phyloP scores from a whole-genome alignment of 2,797 vertebrate genomes.

The Lutjanus argentimaculatus region DNA sequence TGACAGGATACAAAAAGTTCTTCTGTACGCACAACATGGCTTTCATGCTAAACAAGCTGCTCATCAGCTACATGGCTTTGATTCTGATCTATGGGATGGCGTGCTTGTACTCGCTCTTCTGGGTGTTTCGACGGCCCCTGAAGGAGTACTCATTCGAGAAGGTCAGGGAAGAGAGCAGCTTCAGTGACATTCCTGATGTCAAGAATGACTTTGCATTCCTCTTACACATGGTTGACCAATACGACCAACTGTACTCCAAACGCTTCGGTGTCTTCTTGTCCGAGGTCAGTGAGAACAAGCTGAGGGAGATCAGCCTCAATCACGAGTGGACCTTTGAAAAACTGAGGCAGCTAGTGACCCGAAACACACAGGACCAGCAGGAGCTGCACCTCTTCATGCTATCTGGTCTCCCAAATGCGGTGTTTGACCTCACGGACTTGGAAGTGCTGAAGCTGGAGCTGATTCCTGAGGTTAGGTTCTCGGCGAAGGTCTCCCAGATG shows the following conservation, averaged over 20 bases:
- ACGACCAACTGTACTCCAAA: conserved; percentile 97
- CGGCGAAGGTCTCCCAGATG: conserved; percentile 97
- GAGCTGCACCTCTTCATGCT: conserved; percentile 97
- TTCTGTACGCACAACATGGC: conserved; percentile 98
- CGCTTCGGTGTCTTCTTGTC: conserved; percentile 97
- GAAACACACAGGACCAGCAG: conserved; percentile 94
- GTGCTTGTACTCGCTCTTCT: conserved; percentile 96
- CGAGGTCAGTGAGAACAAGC: conserved; percentile 97
- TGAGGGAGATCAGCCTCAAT: conserved; percentile 96
- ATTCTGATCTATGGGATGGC: conserved; percentile 96
- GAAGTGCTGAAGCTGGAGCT: conserved; percentile 96
- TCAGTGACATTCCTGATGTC: conserved; percentile 98
- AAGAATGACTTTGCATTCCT: conserved; percentile 99
- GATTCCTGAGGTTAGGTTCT: conserved; percentile 96
- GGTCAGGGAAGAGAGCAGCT: conserved; percentile 97
- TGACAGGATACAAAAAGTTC: conserved; percentile 93
- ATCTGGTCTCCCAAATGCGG: conserved; percentile 94
- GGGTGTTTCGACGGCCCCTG: conserved; percentile 95
- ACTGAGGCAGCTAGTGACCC: conserved; percentile 91
- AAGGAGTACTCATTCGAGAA: conserved; percentile 99
- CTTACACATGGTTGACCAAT: conserved; percentile 99
- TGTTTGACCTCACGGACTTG: conserved; percentile 96
- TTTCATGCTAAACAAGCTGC: conserved; percentile 94
- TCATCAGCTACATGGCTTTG: conserved; percentile 95
- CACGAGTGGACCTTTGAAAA: conserved; percentile 99